phyloP scores from a whole-genome alignment of 2,113 vertebrate species.

The Ahaetulla prasina region DNA sequence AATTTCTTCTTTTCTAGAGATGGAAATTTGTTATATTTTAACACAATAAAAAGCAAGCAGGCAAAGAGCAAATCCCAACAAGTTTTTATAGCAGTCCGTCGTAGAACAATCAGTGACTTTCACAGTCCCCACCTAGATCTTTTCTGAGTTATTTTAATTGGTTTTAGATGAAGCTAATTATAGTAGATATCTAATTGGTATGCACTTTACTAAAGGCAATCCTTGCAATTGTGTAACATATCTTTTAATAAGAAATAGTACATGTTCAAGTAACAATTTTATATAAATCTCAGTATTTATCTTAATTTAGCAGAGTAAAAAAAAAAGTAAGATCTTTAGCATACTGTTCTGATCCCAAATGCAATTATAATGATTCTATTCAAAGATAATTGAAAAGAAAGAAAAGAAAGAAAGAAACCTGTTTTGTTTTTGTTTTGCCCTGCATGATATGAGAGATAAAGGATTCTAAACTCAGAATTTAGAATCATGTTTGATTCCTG shows the following conservation, averaged over 20 bases:
- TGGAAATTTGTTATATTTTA: conserved; percentile 43
- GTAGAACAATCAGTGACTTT: conserved; percentile 53
- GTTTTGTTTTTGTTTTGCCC: background rate
- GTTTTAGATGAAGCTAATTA: conserved; percentile 47
- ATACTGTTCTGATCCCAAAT: background rate
- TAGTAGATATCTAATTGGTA: conserved; percentile 40
- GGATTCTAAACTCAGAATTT: background rate
- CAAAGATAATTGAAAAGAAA: background rate
- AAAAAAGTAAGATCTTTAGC: background rate
- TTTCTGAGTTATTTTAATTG: conserved; percentile 49
- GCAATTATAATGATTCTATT: background rate
- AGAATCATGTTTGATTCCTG: background rate
- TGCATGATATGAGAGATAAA: background rate
- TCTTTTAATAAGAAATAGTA: background rate
- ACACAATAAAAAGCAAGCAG: conserved; percentile 48
- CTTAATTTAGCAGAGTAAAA: background rate
- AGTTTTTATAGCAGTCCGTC: conserved; percentile 54
- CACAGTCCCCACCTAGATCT: conserved; percentile 29
- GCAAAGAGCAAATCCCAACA: conserved; percentile 43
- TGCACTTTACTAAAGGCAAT: conserved; percentile 43
- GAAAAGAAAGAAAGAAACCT: background rate
- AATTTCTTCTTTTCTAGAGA: conserved; percentile 48
- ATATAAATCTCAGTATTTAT: background rate
- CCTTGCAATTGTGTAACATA: background rate
- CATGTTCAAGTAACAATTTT: conserved; percentile 2